phyloP scores from a whole-genome alignment of 2,888 invertebrate genomes.

The Ophion ventricosus region DNA sequence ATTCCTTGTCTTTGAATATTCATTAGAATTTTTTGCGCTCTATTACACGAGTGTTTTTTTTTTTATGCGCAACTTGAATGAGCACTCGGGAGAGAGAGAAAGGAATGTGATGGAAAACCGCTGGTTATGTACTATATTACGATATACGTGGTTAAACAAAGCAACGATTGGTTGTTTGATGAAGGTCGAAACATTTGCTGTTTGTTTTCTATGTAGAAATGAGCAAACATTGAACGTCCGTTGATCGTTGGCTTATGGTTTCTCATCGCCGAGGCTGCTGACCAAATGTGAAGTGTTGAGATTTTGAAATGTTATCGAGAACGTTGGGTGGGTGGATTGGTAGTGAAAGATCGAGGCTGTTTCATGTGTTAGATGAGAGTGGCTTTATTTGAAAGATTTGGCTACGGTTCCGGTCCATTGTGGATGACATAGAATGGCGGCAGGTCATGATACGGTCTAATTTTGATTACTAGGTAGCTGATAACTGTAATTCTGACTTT shows the following conservation, averaged over 20 bases:
- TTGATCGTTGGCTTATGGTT: not conserved
- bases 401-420: too few relatives aligned
- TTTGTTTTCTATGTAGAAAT: not conserved
- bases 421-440: too few relatives aligned
- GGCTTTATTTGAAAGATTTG: too few relatives aligned
- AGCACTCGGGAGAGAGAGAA: not conserved
- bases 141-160: not conserved
- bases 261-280: not conserved
- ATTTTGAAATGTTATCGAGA: too few relatives aligned
- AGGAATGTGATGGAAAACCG: conserved; percentile 40
- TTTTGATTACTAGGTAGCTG: too few relatives aligned
- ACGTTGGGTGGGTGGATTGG: too few relatives aligned
- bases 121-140: not conserved
- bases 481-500: too few relatives aligned
- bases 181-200: conserved; percentile 14
- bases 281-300: not conserved
- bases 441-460: too few relatives aligned
- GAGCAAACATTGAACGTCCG: not conserved
- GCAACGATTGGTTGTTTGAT: not conserved
- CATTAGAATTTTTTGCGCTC: conserved; percentile 42
- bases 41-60: conserved; percentile 32
- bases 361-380: too few relatives aligned
- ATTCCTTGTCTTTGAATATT: conserved; percentile 43
- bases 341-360: too few relatives aligned
- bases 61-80: conserved; percentile 19